Percentiles rank a stretch among this genome's conserved stretches.
phyloP scores from a whole-genome alignment of 2,888 invertebrate genomes.

The Nomada fucata region DNA sequence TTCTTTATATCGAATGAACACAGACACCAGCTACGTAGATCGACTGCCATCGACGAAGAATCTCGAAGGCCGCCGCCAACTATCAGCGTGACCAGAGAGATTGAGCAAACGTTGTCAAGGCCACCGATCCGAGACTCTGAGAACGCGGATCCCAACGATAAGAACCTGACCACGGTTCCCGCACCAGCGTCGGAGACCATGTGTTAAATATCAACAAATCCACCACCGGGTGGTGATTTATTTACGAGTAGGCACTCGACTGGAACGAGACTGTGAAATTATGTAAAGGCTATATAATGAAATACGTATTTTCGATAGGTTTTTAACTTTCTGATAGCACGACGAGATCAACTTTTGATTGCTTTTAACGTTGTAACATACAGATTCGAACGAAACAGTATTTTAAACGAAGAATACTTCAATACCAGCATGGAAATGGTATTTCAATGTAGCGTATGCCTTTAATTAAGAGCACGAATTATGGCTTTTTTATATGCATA shows the following conservation, averaged over 20 bases:
- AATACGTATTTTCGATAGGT: slow-evolving; percentile 2
- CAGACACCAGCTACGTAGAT: slow-evolving; percentile 76
- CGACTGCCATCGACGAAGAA: slow-evolving; percentile 81
- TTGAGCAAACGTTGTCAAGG: slow-evolving; percentile 81
- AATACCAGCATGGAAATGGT: neutral
- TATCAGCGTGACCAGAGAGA: slow-evolving; percentile 81
- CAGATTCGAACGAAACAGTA: neutral
- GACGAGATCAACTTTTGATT: neutral
- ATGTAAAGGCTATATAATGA: neutral
- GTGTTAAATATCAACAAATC: slow-evolving; percentile 72
- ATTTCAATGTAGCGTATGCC: neutral
- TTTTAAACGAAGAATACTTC: slow-evolving; percentile 4
- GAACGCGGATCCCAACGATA: slow-evolving; percentile 76
- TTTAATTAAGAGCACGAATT: too few relatives aligned
- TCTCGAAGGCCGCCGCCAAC: slow-evolving; percentile 78
- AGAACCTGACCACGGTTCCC: slow-evolving; percentile 76
- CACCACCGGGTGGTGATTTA: neutral
- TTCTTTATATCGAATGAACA: slow-evolving; percentile 79
- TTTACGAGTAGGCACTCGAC: neutral
- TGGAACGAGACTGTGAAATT: neutral
- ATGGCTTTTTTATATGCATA: neutral
- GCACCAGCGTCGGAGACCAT: slow-evolving; percentile 83
- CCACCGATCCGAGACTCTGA: slow-evolving; percentile 80
- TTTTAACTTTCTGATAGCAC: neutral
- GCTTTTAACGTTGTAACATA: neutral